These are phyloP conservation scores for Tipula confusa DNA, from an alignment of 2,888 invertebrate genomes.

Conservation along the genomic window DNA sequence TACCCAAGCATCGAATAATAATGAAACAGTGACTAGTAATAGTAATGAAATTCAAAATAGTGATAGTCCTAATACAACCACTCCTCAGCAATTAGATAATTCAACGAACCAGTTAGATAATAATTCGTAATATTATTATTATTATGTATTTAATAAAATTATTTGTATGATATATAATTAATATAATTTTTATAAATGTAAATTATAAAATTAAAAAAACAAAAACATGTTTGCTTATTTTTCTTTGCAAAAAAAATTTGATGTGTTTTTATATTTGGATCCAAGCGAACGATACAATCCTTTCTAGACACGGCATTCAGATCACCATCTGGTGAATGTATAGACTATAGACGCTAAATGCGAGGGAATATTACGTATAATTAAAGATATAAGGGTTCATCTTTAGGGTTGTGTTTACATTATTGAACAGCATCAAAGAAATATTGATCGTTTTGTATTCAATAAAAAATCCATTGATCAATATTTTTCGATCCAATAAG, in stretches of 20 bases:
- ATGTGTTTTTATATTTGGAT: background rate
- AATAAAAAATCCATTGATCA: too few species aligned
- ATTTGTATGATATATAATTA: constrained; percentile 25
- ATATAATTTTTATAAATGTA: constrained; percentile 25
- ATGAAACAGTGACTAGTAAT: background rate
- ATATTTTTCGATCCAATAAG: too few species aligned
- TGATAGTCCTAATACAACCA: background rate
- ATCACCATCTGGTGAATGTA: too few species aligned
- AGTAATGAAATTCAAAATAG: constrained; percentile 6
- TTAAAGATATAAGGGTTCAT: too few species aligned
- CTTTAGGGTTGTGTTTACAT: too few species aligned
- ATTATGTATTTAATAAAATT: background rate
- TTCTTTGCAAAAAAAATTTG: background rate
- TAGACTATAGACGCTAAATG: too few species aligned
- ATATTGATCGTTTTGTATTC: too few species aligned
- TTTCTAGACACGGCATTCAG: too few species aligned
- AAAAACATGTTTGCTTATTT: background rate
- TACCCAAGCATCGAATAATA: background rate
- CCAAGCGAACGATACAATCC: too few species aligned
- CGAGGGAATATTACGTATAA: too few species aligned
- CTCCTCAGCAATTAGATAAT: constrained; percentile 3
- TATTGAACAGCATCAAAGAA: too few species aligned
- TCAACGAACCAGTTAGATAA: constrained; percentile 14
- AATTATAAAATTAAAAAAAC: constrained; percentile 15
- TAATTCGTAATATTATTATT: constrained; percentile 4